Conservation (phyloP, 1,140 invertebrate genomes). For the Pogonomyrmex barbatus region DNA sequence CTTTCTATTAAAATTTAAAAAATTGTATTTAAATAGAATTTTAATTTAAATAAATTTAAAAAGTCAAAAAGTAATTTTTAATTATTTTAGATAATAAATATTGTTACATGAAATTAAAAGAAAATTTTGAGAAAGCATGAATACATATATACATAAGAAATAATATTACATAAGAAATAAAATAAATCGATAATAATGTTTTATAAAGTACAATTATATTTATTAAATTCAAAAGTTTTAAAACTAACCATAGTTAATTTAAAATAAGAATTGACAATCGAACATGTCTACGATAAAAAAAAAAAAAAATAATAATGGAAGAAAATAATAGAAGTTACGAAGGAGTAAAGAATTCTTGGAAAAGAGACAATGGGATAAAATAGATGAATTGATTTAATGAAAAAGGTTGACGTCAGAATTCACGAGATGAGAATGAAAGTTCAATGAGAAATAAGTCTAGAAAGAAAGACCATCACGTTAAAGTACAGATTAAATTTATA, state of each 20-base stretch:
- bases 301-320: not conserved
- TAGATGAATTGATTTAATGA: not conserved
- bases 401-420: constrained; percentile 24
- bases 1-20: not conserved
- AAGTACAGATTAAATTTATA: constrained; percentile 29
- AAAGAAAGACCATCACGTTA: not conserved
- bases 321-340: constrained; percentile 10
- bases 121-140: not conserved
- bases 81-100: not conserved
- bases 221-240: not conserved
- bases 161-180: not conserved
- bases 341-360: not conserved
- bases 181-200: not conserved
- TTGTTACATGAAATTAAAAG: not conserved
- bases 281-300: not conserved
- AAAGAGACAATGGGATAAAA: not conserved
- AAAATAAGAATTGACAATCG: not conserved
- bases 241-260: constrained; percentile 2
- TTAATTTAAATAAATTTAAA: not conserved
- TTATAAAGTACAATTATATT: constrained; percentile 1
- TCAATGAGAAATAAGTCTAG: not conserved
- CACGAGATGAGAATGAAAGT: constrained; percentile 7
- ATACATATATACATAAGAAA: not conserved
- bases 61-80: not conserved
- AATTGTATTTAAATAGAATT: not conserved